Percentiles rank a stretch among this genome's conserved stretches.
Evolutionary conservation across 2,888 invertebrate genomes (phyloP).

Genomic region (Pycnomerus fuliginosus): DNA sequence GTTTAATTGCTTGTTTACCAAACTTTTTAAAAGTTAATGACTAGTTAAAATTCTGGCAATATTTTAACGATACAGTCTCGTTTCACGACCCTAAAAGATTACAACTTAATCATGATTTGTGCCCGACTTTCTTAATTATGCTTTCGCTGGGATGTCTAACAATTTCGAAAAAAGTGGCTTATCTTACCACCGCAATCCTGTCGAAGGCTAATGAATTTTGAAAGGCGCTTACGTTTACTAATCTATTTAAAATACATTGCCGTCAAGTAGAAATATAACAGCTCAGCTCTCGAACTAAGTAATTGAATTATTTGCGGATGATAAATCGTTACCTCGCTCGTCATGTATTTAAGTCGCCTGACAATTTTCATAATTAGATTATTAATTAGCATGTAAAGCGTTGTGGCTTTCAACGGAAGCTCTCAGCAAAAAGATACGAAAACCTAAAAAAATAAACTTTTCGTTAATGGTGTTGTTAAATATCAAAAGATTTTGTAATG

Average conservation of each 20-base stretch:
- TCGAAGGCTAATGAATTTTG: slow-evolving; percentile 22
- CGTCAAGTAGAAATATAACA: slow-evolving; percentile 31
- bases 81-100: slow-evolving; percentile 2
- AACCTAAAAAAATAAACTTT: too few relatives aligned
- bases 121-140: slow-evolving; percentile 4
- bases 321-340: slow-evolving; percentile 28
- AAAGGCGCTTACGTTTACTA: slow-evolving; percentile 27
- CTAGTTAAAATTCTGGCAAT: slow-evolving; percentile 19
- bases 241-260: slow-evolving; percentile 30
- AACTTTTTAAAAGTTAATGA: slow-evolving; percentile 22
- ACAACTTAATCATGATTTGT: slow-evolving; percentile 9
- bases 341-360: slow-evolving; percentile 28
- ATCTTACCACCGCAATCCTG: slow-evolving; percentile 8
- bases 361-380: slow-evolving; percentile 31
- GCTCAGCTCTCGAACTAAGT: slow-evolving; percentile 31
- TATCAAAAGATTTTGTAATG: too few relatives aligned
- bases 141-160: background rate
- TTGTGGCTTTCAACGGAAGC: too few relatives aligned
- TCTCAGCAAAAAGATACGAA: too few relatives aligned
- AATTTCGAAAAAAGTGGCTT: too few relatives aligned
- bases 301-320: slow-evolving; percentile 32
- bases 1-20: slow-evolving; percentile 23
- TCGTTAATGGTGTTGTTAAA: too few relatives aligned
- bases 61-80: slow-evolving; percentile 16
- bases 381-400: too few relatives aligned